phyloP scores from a whole-genome alignment of 2,797 vertebrate genomes.

The Tadarida brasiliensis region DNA sequence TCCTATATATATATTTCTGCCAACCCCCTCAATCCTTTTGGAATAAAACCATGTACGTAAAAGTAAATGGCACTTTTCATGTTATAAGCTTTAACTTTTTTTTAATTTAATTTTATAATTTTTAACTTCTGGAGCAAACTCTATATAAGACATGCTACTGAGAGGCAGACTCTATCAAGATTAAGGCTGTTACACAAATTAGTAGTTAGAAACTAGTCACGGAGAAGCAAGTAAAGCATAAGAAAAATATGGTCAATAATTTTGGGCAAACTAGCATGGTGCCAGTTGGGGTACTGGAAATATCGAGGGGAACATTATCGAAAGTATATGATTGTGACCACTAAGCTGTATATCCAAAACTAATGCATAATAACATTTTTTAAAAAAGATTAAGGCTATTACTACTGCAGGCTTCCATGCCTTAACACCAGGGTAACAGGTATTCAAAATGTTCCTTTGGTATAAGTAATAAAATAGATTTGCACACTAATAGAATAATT shows the following conservation, averaged over 20 bases:
- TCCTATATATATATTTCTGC: not conserved
- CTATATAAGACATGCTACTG: not conserved
- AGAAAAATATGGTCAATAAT: not conserved
- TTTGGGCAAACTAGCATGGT: not conserved
- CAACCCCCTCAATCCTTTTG: not conserved
- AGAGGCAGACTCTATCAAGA: not conserved
- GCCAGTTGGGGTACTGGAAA: not conserved
- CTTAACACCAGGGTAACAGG: not conserved
- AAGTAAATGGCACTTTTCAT: conserved; percentile 22
- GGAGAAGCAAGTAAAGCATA: not conserved
- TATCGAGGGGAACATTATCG: not conserved
- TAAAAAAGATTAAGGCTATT: not conserved
- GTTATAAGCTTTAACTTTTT: not conserved
- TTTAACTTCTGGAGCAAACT: conserved; percentile 8
- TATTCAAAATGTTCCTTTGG: conserved; percentile 43
- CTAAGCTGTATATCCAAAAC: not conserved
- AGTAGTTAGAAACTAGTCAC: not conserved
- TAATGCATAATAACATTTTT: not conserved
- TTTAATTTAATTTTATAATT: conserved; percentile 48
- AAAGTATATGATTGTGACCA: not conserved
- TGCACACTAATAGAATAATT: not conserved
- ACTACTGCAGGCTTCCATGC: not conserved
- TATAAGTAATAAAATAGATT: conserved; percentile 45
- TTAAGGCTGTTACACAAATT: not conserved
- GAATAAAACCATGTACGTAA: not conserved